These are phyloP conservation scores for Caenorhabditis becei DNA, from an alignment of 2,888 invertebrate genomes.

Conservation along the genomic window DNA sequence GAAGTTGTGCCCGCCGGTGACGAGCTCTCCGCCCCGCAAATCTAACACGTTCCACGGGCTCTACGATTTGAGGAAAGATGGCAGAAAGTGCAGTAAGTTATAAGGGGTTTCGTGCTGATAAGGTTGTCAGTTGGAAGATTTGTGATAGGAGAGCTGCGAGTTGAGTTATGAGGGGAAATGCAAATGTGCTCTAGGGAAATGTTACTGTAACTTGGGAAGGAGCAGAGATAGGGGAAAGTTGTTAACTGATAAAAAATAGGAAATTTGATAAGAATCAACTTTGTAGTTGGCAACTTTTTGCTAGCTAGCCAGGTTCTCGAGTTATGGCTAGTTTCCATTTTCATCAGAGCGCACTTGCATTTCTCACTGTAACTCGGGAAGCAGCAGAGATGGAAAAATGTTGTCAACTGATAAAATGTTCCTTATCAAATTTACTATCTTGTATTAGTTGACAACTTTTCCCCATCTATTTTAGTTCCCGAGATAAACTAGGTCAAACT, in stretches of 20 bases:
- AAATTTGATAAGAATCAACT: neutral
- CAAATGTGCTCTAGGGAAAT: no score
- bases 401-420: neutral
- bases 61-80: slow-evolving; percentile 54
- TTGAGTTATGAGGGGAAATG: neutral
- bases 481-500: no score
- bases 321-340: neutral
- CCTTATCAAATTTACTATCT: neutral
- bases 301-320: neutral
- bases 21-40: slow-evolving; percentile 40
- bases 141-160: neutral
- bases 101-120: neutral
- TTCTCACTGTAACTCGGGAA: neutral
- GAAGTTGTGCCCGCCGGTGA: neutral
- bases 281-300: neutral
- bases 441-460: neutral
- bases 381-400: neutral
- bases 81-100: slow-evolving; percentile 51
- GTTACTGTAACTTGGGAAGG: no score
- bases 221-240: neutral
- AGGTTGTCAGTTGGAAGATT: neutral
- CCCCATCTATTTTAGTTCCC: no score
- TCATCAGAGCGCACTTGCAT: neutral
- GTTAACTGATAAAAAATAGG: neutral
- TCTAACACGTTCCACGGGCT: slow-evolving; percentile 67